Evolutionary conservation across 1,140 invertebrate species (phyloP), one percentile per base, ranked within the genome.

Genomic region (Heliothis subflexa): DNA sequence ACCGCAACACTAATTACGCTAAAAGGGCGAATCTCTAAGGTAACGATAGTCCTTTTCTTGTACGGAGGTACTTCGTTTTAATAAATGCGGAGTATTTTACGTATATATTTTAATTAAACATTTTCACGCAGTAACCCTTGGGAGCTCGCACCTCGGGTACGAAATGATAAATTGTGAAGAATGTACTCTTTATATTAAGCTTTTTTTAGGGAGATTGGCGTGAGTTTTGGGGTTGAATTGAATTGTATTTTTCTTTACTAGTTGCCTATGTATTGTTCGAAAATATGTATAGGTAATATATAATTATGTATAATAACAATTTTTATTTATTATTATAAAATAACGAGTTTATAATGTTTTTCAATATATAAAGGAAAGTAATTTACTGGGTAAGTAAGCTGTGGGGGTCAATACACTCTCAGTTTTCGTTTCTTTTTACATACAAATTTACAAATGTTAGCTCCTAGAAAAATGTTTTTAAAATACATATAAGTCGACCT

Each of bases 1-100:
- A 54, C 82, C 79, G 55, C 80, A 78, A 76, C 77, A 83, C 83
- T 82, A 84, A 84, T 84, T 84, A 84, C 72, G 78, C 78, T 84
- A 84, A 84, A 84, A 84, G 80, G 80, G 64, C 71, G 57, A 75
- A 82, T 80, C 83, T 81, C 80, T 66, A 80, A 79, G 83, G 83
- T 80, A 82, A 77, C 78, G 83, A 82, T 84, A 84, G 82, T 79
- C 83, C 83, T 77, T 25, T 80, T 78, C 78, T 81, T 80, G 78
- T 80, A 68, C 79, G 64, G 2, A 25, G 21, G 21, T 78, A 81
- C 79, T 78, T 62, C 66, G 52, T 80, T 83, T 83, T 83, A 83
- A 81, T 83, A 81, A 84, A 80, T 76, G 71, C 62, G 28, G 25
- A 18, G 59, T 75, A 79, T 75, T 79, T 79, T 75, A 75, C 57